A percentile compares a stretch with the other conserved stretches of the same genome.
phyloP scores from a whole-genome alignment of 2,113 vertebrate genomes.

The Oryzias curvinotus region DNA sequence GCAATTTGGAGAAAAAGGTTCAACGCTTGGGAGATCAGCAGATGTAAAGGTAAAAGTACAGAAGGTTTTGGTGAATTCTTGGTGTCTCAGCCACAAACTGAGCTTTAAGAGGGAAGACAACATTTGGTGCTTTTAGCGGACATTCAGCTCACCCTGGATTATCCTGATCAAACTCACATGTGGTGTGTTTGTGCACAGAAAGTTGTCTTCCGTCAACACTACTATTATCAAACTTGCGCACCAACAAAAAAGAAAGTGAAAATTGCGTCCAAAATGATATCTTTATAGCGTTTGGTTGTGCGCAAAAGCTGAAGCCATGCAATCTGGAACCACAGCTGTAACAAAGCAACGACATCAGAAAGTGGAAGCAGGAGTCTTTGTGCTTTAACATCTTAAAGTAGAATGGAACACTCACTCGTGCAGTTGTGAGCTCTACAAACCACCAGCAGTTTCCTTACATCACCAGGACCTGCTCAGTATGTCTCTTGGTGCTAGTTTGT shows the following conservation, averaged over 20 bases:
- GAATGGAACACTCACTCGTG: constrained; percentile 9
- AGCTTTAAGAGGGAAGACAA: constrained; percentile 28
- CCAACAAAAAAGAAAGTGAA: not conserved
- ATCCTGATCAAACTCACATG: not conserved
- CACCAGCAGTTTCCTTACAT: constrained; percentile 18
- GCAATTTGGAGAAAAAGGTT: constrained; percentile 17
- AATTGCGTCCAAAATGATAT: constrained; percentile 5
- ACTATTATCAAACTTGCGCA: not conserved
- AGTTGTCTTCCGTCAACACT: not conserved
- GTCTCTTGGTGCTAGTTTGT: constrained; percentile 7
- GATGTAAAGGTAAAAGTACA: constrained; percentile 3
- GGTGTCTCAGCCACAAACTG: constrained; percentile 17
- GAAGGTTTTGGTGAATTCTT: constrained; percentile 12
- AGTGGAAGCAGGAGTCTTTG: constrained; percentile 30
- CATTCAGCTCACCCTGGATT: not conserved
- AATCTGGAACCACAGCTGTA: constrained; percentile 28
- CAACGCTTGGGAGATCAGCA: constrained; percentile 6
- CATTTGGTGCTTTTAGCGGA: constrained; percentile 11
- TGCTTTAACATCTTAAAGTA: constrained; percentile 33
- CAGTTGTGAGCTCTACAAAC: constrained; percentile 17
- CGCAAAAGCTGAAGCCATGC: constrained; percentile 33
- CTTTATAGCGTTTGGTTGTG: constrained; percentile 2
- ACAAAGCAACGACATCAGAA: constrained; percentile 6
- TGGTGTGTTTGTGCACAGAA: constrained; percentile 2
- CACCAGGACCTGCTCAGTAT: constrained; percentile 3